These are phyloP conservation scores for Sebastes itinus DNA, from an alignment of 2,797 vertebrate genomes.

Conservation along the genomic window DNA sequence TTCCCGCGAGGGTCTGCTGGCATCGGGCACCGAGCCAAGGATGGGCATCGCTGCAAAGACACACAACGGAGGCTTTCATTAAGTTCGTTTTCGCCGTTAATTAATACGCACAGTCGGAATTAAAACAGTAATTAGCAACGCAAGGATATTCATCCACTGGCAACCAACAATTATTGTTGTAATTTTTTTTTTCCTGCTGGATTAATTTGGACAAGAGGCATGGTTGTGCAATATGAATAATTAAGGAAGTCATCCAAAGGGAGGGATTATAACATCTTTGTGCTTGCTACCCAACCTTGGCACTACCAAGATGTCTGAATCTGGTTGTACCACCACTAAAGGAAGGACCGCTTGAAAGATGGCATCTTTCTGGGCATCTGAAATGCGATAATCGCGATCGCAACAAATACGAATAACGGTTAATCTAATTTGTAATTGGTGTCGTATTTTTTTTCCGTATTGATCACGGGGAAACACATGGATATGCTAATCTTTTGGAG, in stretches of 20 bases:
- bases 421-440: constrained; percentile 76
- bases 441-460: constrained; percentile 70
- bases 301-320: constrained; percentile 81
- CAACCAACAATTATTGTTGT: constrained; percentile 63
- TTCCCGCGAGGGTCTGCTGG: constrained; percentile 88
- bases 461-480: constrained; percentile 86
- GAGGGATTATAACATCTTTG: constrained; percentile 87
- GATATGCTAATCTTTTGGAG: constrained; percentile 90
- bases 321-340: constrained; percentile 71
- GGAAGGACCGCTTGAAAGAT: constrained; percentile 88
- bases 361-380: constrained; percentile 91
- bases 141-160: constrained; percentile 71
- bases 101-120: constrained; percentile 76
- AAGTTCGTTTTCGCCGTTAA: constrained; percentile 69
- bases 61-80: constrained; percentile 87
- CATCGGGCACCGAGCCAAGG: constrained; percentile 89
- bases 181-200: constrained; percentile 65
- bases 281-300: constrained; percentile 82
- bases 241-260: constrained; percentile 91
- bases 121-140: constrained; percentile 79
- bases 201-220: constrained; percentile 83
- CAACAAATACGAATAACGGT: constrained; percentile 72
- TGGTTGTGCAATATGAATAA: constrained; percentile 89
- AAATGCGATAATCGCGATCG: constrained; percentile 63
- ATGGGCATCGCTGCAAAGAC: constrained; percentile 81